Conservation (phyloP, 2,888 invertebrate species). For the Dicroscelio sp. region DNA sequence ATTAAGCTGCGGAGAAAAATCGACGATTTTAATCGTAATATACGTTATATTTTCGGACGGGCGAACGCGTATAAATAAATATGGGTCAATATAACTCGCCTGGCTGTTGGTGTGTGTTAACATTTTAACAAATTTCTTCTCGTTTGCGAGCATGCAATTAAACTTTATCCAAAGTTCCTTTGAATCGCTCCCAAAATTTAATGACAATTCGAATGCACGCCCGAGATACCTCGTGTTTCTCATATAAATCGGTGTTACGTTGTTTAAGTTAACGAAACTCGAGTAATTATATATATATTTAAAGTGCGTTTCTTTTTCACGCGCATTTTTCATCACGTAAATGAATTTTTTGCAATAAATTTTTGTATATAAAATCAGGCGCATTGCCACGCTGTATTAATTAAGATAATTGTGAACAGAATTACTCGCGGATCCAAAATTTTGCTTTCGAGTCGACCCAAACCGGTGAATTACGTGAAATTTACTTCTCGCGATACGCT, state of each 20-base stretch:
- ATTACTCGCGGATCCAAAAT: constrained; percentile 35
- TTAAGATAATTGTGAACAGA: constrained; percentile 29
- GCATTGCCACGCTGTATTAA: constrained; percentile 6
- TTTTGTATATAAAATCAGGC: background rate
- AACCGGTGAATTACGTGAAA: constrained; percentile 56
- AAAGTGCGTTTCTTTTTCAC: no score
- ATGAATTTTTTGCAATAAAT: constrained; percentile 2
- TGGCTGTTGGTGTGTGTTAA: constrained; percentile 26
- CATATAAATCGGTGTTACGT: no score
- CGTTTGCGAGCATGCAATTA: background rate
- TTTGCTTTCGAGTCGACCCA: constrained; percentile 26
- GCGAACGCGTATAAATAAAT: constrained; percentile 42
- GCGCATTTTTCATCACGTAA: background rate
- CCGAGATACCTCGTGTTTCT: no score
- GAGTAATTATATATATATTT: no score
- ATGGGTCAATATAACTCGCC: constrained; percentile 45
- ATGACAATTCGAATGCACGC: no score
- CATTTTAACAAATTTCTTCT: constrained; percentile 40
- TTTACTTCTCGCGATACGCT: constrained; percentile 57
- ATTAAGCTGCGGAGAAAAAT: background rate
- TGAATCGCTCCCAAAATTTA: no score
- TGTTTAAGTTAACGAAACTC: no score
- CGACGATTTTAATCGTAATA: background rate
- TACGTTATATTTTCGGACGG: constrained; percentile 16
- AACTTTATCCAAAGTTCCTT: no score